These are phyloP conservation scores for Diuraphis noxia DNA, from an alignment of 1,140 invertebrate genomes.

Conservation along the genomic window DNA sequence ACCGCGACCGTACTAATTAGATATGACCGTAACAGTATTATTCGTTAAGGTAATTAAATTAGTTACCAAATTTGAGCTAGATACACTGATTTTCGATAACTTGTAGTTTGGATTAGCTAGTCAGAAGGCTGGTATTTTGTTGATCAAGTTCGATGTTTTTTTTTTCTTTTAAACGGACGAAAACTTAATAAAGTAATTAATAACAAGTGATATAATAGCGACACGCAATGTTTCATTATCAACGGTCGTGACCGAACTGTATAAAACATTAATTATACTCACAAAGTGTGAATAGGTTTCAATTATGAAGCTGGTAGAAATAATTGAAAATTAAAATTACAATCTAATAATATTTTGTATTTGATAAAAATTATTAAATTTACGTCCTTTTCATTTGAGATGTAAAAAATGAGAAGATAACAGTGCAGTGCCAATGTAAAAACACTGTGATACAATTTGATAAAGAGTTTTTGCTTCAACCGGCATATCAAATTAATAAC, in stretches of 20 bases:
- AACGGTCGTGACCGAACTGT: too few relatives aligned
- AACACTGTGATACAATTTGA: neutral
- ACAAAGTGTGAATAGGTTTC: neutral
- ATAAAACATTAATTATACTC: neutral
- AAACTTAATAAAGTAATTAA: neutral
- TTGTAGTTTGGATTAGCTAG: too few relatives aligned
- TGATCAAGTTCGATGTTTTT: too few relatives aligned
- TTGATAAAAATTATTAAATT: neutral
- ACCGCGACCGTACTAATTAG: too few relatives aligned
- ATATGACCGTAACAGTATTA: too few relatives aligned
- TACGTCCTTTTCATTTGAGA: neutral
- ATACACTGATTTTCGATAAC: too few relatives aligned
- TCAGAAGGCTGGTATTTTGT: too few relatives aligned
- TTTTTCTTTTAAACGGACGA: too few relatives aligned
- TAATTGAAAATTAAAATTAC: constrained; percentile 4
- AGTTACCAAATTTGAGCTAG: too few relatives aligned
- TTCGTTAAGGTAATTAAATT: too few relatives aligned
- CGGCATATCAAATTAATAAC: neutral
- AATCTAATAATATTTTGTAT: neutral
- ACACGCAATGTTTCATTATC: neutral
- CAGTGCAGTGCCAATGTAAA: neutral
- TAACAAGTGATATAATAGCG: neutral
- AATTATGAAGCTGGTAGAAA: neutral
- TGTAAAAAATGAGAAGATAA: neutral
- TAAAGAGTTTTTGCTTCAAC: neutral